These are phyloP conservation scores for Notodonta dromedarius DNA, from an alignment of 2,888 invertebrate genomes.

Conservation along the genomic window DNA sequence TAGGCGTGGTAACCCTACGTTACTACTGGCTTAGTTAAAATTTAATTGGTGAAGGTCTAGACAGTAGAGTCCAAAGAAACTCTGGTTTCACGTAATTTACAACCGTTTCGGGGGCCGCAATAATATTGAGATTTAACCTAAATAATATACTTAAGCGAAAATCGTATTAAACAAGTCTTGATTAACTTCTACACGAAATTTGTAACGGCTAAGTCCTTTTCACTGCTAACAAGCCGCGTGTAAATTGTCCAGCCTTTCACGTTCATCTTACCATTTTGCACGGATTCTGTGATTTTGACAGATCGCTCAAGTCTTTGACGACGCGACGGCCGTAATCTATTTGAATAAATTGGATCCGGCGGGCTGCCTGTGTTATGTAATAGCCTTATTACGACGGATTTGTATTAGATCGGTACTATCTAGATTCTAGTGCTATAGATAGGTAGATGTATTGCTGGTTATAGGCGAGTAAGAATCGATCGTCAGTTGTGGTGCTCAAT, in stretches of 20 bases:
- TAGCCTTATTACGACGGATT: conserved; percentile 24
- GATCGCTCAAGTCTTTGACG: conserved; percentile 18
- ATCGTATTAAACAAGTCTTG: no score
- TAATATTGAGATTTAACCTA: no score
- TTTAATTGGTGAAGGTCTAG: not conserved
- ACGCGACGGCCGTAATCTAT: conserved; percentile 24
- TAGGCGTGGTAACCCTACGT: not conserved
- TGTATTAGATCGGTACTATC: conserved; percentile 16
- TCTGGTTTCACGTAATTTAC: no score
- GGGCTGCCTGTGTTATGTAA: conserved; percentile 19
- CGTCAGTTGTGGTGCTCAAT: not conserved
- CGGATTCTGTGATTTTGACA: conserved; percentile 18
- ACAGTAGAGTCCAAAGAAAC: no score
- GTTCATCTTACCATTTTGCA: conserved; percentile 2
- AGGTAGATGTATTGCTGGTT: not conserved
- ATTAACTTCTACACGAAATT: no score
- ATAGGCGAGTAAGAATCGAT: not conserved
- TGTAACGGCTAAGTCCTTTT: not conserved
- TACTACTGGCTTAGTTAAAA: not conserved
- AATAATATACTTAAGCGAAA: no score
- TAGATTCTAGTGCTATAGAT: not conserved
- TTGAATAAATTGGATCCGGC: conserved; percentile 31
- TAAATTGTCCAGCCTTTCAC: not conserved
- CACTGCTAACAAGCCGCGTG: not conserved
- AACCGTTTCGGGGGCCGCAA: no score